A percentile compares a stretch with the other conserved stretches of the same genome.
These are phyloP conservation scores for Scomber colias DNA, from an alignment of 2,113 vertebrate species.

Conservation along the genomic window DNA sequence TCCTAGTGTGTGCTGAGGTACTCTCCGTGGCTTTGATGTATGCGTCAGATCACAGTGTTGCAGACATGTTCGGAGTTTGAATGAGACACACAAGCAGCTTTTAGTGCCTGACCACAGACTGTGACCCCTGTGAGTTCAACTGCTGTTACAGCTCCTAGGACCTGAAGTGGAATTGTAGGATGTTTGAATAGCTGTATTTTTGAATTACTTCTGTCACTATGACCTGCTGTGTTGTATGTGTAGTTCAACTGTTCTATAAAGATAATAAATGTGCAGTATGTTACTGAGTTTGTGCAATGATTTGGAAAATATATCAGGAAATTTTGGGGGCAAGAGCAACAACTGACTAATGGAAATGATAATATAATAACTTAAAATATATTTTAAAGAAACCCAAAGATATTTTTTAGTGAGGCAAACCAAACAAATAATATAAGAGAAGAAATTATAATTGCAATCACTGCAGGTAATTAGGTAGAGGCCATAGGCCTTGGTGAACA, in stretches of 20 bases:
- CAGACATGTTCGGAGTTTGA: conserved; percentile 40
- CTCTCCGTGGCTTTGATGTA: conserved; percentile 55
- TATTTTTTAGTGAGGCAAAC: no score
- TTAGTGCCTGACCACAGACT: conserved; percentile 33
- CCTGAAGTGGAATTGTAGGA: conserved; percentile 28
- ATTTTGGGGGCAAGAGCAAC: not conserved
- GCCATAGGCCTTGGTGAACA: no score
- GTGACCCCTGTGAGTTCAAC: conserved; percentile 45
- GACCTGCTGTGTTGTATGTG: not conserved
- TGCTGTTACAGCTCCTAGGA: conserved; percentile 25
- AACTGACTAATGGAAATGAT: no score
- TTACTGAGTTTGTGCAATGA: not conserved
- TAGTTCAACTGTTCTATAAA: not conserved
- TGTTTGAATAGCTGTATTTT: conserved; percentile 12
- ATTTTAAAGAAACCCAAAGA: no score
- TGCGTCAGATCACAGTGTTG: conserved; percentile 45
- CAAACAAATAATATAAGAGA: no score
- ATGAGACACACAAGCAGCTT: conserved; percentile 30
- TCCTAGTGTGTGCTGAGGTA: conserved; percentile 56
- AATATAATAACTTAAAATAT: no score
- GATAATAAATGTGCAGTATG: not conserved
- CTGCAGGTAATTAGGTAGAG: no score
- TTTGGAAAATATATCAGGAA: not conserved
- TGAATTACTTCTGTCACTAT: not conserved
- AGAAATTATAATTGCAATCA: no score